Base-by-base conservation (phyloP, 2,888 invertebrate species). In the Galerucella calmariensis region DNA sequence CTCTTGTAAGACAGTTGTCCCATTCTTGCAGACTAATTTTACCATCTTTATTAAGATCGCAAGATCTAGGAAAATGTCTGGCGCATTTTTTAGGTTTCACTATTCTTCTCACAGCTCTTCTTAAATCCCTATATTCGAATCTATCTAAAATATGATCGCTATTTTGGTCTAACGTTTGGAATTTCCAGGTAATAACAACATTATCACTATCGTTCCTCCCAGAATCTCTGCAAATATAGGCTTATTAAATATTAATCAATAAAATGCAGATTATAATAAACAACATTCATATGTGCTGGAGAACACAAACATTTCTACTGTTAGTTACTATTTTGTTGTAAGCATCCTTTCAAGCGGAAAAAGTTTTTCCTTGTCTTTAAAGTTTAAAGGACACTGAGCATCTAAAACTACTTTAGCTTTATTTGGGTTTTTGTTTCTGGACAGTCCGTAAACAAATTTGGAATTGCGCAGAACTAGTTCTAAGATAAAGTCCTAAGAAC, bases 71-170 rank as follows among this genome's bases (percentile, higher is more conserved):
- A 90, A 98, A 97, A 56, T 93, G 93, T 83, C 95, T 93, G 65
- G 97, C 95, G 88, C 98, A 98, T 69, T 94, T 91, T 86, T 94
- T 94, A 56, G 97, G 98, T 84, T 94, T 94, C 70, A 97, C 95
- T 76, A 94, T 93, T 88, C 96, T 95, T 87, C 94, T 95, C 67
- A 97, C 94, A 67, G 96, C 91, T 81, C 94, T 90, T 80, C 94
- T 91, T 48, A 98, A 89, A 79, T 94, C 94, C 77, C 93, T 91
- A 85, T 96, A 95, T 87, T 98, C 98, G 62, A 91, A 91, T 83
- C 93, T 93, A 85, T 95, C 94, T 82, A 98, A 88, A 72, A 91
- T 89, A 67, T 92, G 91, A 87, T 97, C 95, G 66, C 90, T 90
- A 87, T 98, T 94, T 77, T 89, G 89, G 87, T 98, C 98, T 82